Conservation (phyloP, 2,797 vertebrate species). For the Octomys mimax region DNA sequence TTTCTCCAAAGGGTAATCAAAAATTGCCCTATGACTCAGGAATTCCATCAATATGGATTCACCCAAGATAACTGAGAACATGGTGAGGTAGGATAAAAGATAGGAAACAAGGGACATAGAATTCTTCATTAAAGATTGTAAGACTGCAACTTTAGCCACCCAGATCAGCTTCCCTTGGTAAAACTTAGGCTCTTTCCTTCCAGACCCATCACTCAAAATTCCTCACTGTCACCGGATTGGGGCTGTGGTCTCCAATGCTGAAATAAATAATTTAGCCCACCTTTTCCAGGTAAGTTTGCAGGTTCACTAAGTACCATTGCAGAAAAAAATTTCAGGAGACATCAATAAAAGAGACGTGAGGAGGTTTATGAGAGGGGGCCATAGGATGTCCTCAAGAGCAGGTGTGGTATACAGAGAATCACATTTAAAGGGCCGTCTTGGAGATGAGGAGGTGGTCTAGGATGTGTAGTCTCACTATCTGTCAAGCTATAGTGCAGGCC, state of each 20-base stretch:
- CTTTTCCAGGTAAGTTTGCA: background rate
- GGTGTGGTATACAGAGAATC: background rate
- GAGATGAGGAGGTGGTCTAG: background rate
- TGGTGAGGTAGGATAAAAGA: background rate
- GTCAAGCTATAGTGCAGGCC: background rate
- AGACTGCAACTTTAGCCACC: background rate
- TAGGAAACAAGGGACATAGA: background rate
- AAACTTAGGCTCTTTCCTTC: background rate
- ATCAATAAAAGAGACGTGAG: background rate
- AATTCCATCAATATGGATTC: background rate
- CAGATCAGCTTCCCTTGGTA: background rate
- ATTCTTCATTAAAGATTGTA: background rate
- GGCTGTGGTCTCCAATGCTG: background rate
- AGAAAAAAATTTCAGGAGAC: background rate
- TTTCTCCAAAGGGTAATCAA: constrained; percentile 35
- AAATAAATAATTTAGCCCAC: background rate
- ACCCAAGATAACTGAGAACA: constrained; percentile 42
- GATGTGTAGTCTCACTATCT: background rate
- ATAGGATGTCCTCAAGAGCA: background rate
- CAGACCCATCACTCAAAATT: background rate
- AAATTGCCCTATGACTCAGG: background rate
- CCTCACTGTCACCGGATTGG: background rate
- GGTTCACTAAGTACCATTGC: background rate
- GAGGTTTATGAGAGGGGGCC: background rate
- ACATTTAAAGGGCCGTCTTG: background rate